Base-by-base conservation (phyloP, 2,888 invertebrate genomes). In the Melieria omissa region DNA sequence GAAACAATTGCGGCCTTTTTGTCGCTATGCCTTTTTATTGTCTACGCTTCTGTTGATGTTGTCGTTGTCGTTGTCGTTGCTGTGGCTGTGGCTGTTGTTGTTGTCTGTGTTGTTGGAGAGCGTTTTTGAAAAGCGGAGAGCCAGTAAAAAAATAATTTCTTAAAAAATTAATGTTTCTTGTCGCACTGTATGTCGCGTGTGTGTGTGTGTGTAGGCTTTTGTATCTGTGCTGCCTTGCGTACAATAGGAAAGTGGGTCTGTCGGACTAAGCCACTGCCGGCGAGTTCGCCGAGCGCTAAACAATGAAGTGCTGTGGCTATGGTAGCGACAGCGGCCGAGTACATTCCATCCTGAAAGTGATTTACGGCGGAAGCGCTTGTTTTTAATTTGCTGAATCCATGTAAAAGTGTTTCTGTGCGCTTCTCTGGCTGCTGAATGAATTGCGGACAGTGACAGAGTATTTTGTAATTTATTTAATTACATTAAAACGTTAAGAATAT, bases 331-430 rank as follows among this genome's bases (percentile, higher is more conserved):
- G 52, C 70, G 52, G 41, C 44, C 60, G 49, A 41, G 29, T 29
- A 29, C 29, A 29, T 29, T 29, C 44, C 71, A 74, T 79, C 77
- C 72, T 78, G 77, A 74, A 74, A 76, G 76, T 83, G 83, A 83
- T 83, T 84, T 83, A 83, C 79, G 78, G 75, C 74, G 78, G 77
- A 77, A 76, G 77, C 77, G 77, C 78, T 76, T 78, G 79, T 77
- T 82, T 81, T 82, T 81, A 80, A 80, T 82, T 82, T 82, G 78
- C 74, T 72, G 74, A 78, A 80, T 79, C 79, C 78, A 75, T 78
- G 77, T 75, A 76, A 78, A 78, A 78, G 77, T 76, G 77, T 73
- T 71, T 74, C 60, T 8, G 29, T 63, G 46, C n/a, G 12, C 44
- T 12, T 42, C 44, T 61, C 41, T 29, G 29, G 29, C 16, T 58